A percentile compares a stretch with the other conserved stretches of the same genome.
Conservation (phyloP, 1,140 invertebrate species). For the Trinorchestia longiramus region DNA sequence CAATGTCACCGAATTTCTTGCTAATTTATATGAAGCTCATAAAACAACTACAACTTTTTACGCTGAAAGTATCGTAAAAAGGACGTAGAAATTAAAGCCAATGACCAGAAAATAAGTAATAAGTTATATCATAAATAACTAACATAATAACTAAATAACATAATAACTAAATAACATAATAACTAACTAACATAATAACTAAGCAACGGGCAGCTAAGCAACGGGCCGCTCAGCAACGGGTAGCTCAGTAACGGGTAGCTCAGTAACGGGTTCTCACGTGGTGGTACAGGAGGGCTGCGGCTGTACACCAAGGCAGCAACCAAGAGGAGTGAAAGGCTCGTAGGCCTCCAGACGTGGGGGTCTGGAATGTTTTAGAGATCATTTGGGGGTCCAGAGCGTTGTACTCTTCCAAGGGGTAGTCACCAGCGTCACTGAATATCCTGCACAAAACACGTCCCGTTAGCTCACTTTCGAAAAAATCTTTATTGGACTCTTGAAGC, state of each 20-base stretch:
- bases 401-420: constrained; percentile 46
- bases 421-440: constrained; percentile 35
- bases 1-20: too few species aligned
- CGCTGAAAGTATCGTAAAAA: background rate
- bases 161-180: too few species aligned
- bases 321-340: background rate
- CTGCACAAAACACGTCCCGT: background rate
- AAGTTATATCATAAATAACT: too few species aligned
- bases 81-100: background rate
- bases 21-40: too few species aligned
- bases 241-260: background rate
- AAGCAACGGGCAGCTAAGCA: background rate
- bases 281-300: background rate
- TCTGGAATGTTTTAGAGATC: constrained; percentile 9
- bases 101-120: too few species aligned
- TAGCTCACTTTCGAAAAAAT: background rate
- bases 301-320: background rate
- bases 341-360: background rate
- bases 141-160: too few species aligned
- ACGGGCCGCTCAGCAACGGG: background rate
- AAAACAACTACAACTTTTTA: too few species aligned
- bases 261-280: background rate
- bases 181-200: too few species aligned
- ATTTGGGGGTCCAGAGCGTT: constrained; percentile 17
- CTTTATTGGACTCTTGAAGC: too few species aligned